Base-by-base conservation (phyloP, 2,888 invertebrate species). In the Timandra comae region DNA sequence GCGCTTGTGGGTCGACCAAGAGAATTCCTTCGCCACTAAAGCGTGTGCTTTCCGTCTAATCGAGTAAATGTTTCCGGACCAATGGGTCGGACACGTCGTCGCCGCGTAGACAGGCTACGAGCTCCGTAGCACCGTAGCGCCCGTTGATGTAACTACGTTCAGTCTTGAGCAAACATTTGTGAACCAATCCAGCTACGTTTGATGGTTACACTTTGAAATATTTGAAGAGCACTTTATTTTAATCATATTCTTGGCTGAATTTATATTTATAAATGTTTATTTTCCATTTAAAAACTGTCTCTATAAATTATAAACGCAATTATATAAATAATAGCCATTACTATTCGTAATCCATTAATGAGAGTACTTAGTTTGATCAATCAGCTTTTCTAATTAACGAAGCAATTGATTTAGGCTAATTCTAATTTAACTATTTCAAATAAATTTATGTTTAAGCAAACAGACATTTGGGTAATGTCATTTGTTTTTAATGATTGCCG, bases 21-120 rank as follows among this genome's bases (percentile, higher is more conserved):
- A 64, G 66, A 63, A 67, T 63, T 59, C 60, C 58, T 60, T 64
- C 65, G 62, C 70, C 68, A 60, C 67, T 73, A 77, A 75, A 75
- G 70, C 76, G 72, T 77, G 69, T 72, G 71, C 71, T 65, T 76
- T 76, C 72, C 67, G 64, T 74, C 68, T 77, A 78, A 79, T 76
- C 78, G 75, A 74, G 73, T 78, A 75, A 72, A 74, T 67, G 67
- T 75, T 80, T 80, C 78, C 71, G 57, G 60, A 41, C 59, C 79
- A 78, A 55, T 77, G 79, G 54, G 32, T 63, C 39, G 73, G 59
- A 75, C 63, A 69, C 63, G 68, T 73, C 70, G 68, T 21, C 65
- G 67, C 70, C 66, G 66, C 64, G 64, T 46, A 50, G 63, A 56
- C 40, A 61, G 56, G 53, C 43, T 39, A 51, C 59, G 63, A 59